These are phyloP conservation scores for Mus caroli DNA, from an alignment of 2,797 vertebrate genomes.

Conservation along the genomic window DNA sequence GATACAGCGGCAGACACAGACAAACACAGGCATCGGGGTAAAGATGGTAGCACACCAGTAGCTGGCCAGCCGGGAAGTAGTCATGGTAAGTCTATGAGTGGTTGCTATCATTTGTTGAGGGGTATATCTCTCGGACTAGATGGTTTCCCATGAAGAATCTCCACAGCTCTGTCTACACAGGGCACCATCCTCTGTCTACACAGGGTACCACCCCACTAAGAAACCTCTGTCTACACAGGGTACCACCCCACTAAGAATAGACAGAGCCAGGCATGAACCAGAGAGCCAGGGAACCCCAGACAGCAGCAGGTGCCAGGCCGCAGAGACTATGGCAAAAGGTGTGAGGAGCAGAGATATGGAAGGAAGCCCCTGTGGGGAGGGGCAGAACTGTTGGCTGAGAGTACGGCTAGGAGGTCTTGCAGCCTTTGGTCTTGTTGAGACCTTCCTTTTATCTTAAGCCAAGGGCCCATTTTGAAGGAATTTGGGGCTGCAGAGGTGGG, in stretches of 20 bases:
- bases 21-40: too few species aligned
- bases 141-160: neutral
- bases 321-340: neutral
- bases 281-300: neutral
- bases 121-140: neutral
- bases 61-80: neutral
- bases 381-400: neutral
- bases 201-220: neutral
- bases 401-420: neutral
- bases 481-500: fast-evolving
- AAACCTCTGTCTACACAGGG: neutral
- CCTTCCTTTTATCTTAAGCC: neutral
- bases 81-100: neutral
- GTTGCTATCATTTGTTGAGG: neutral
- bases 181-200: too few species aligned
- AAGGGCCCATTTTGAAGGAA: neutral
- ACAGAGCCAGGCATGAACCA: neutral
- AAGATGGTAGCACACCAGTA: neutral
- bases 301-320: fast-evolving
- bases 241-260: neutral
- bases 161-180: neutral
- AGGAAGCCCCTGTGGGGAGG: neutral
- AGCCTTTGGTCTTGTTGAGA: neutral
- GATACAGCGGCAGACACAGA: fast-evolving
- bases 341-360: neutral